These are phyloP conservation scores for Eucriotettix oculatus DNA, from an alignment of 2,888 invertebrate species.

Conservation along the genomic window DNA sequence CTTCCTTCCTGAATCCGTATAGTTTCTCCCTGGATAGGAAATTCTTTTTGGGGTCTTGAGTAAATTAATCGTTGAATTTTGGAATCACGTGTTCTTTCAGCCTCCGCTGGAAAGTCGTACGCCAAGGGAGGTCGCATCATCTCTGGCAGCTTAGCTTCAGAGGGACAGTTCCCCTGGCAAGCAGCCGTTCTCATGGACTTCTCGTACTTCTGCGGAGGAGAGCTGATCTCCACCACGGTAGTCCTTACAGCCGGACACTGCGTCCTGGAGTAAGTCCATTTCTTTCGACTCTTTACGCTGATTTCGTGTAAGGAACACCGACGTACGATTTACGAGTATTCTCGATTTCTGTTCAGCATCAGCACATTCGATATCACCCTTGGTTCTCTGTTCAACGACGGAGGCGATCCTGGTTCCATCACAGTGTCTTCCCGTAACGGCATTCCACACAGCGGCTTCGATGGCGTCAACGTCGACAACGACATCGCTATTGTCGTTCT, in stretches of 20 bases:
- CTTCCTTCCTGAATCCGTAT: too few relatives aligned
- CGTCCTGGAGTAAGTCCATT: conserved; percentile 12
- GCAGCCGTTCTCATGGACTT: conserved; percentile 13
- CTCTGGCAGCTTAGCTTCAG: conserved; percentile 16
- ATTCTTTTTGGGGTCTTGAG: too few relatives aligned
- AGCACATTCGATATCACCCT: conserved; percentile 10
- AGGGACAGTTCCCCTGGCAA: conserved; percentile 19
- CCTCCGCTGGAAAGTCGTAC: too few relatives aligned
- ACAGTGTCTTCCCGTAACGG: conserved; percentile 10
- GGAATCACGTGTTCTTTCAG: too few relatives aligned
- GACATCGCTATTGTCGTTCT: conserved; percentile 17
- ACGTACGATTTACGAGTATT: too few relatives aligned
- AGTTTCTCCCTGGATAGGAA: too few relatives aligned
- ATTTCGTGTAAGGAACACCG: too few relatives aligned
- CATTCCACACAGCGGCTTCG: conserved; percentile 13
- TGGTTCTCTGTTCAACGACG: conserved; percentile 8
- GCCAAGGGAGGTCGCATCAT: conserved; percentile 14
- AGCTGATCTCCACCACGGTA: conserved; percentile 12
- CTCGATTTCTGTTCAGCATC: conserved; percentile 3
- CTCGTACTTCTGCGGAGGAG: conserved; percentile 15
- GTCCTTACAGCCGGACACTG: conserved; percentile 16
- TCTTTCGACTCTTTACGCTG: too few relatives aligned
- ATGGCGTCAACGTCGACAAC: conserved; percentile 12
- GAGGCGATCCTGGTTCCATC: conserved; percentile 9
- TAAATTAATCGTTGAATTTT: too few relatives aligned